Percentiles rank a stretch among this genome's conserved stretches.
These are phyloP conservation scores for Psettodes erumei DNA, from an alignment of 2,113 vertebrate species.

Conservation along the genomic window DNA sequence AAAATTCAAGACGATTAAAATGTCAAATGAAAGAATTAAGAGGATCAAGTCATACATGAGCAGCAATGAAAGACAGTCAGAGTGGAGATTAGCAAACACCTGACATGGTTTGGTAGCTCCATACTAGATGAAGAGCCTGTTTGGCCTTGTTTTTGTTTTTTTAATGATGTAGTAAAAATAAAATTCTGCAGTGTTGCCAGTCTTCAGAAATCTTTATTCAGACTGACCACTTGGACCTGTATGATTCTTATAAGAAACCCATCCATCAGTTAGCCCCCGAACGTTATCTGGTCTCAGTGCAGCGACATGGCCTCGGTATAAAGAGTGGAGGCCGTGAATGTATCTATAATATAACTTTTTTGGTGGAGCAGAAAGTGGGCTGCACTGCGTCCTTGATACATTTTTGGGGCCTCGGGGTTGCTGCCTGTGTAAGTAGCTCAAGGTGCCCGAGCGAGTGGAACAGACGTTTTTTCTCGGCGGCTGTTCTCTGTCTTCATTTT, in stretches of 20 bases:
- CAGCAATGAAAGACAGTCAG: background rate
- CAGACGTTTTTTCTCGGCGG: conserved; percentile 27
- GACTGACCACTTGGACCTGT: background rate
- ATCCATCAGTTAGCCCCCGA: background rate
- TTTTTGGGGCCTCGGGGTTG: conserved; percentile 42
- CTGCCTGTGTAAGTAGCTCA: conserved; percentile 38
- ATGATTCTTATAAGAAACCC: background rate
- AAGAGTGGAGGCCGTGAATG: conserved; percentile 3
- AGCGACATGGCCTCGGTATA: background rate
- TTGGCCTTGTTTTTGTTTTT: too few relatives aligned
- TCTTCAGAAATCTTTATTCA: background rate
- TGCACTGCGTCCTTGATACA: conserved; percentile 18
- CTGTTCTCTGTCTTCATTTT: conserved; percentile 49
- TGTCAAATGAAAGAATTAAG: background rate
- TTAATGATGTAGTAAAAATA: too few relatives aligned
- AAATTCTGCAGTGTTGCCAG: background rate
- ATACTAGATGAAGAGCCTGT: background rate
- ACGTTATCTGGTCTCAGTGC: background rate
- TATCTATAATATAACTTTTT: conserved; percentile 19
- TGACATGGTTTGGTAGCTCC: background rate
- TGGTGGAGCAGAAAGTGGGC: background rate
- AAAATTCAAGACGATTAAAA: background rate
- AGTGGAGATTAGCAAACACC: background rate
- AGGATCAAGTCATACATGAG: background rate
- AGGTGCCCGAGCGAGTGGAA: conserved; percentile 22